phyloP scores from a whole-genome alignment of 2,797 vertebrate genomes.

The Sebastes steindachneri region DNA sequence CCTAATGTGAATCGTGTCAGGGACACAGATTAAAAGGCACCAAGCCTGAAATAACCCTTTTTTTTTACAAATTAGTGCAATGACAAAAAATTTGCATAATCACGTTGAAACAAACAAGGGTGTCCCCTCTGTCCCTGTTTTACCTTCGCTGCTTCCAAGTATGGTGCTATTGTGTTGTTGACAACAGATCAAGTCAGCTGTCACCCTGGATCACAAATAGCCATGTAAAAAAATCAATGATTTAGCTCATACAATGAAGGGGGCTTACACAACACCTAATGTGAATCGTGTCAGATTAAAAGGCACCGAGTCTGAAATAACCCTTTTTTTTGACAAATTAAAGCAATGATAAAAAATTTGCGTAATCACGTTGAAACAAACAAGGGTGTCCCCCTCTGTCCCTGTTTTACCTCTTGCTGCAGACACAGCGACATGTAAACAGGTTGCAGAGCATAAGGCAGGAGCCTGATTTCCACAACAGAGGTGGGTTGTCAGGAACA shows the following conservation, averaged over 20 bases:
- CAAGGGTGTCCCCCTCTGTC: slow-evolving; percentile 50
- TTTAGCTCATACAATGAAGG: slow-evolving; percentile 18
- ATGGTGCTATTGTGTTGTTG: slow-evolving; percentile 46
- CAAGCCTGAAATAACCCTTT: background rate
- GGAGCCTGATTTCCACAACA: slow-evolving; percentile 63
- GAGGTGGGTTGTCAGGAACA: slow-evolving; percentile 69
- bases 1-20: slow-evolving; percentile 5
- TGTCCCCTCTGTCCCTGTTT: slow-evolving; percentile 53
- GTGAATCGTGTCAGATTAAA: slow-evolving; percentile 22
- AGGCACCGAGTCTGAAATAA: background rate
- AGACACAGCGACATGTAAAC: slow-evolving; percentile 66
- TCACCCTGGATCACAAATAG: slow-evolving; percentile 39
- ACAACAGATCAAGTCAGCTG: slow-evolving; percentile 36
- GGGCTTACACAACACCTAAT: slow-evolving; percentile 13
- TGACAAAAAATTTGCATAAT: slow-evolving; percentile 36
- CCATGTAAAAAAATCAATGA: background rate
- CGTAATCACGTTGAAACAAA: slow-evolving; percentile 56
- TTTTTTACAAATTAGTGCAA: slow-evolving; percentile 36
- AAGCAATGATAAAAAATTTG: slow-evolving; percentile 21
- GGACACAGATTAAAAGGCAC: slow-evolving; percentile 13
- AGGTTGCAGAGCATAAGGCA: slow-evolving; percentile 71
- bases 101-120: slow-evolving; percentile 56
- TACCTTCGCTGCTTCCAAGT: slow-evolving; percentile 38
- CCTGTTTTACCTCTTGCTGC: slow-evolving; percentile 57
- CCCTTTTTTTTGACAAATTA: slow-evolving; percentile 29